These are phyloP conservation scores for Xenopus borealis DNA, from an alignment of 2,113 vertebrate genomes.

Conservation along the genomic window DNA sequence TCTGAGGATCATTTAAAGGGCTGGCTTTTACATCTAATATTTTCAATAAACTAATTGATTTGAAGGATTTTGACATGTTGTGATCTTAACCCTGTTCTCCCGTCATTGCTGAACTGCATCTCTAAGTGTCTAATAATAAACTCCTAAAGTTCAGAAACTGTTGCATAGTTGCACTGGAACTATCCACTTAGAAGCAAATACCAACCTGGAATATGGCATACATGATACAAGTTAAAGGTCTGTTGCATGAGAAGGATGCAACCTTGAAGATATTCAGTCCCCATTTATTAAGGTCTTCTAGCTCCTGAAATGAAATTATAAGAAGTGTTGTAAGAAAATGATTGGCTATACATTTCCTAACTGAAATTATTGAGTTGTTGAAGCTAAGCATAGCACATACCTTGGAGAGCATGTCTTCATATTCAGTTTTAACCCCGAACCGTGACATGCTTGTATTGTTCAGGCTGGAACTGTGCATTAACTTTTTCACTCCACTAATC, in stretches of 20 bases:
- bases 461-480: slow-evolving; percentile 83
- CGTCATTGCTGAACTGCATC: no score
- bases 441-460: slow-evolving; percentile 81
- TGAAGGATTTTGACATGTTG: no score
- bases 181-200: neutral
- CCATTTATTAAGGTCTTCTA: slow-evolving; percentile 96
- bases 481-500: slow-evolving; percentile 91
- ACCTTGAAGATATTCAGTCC: slow-evolving; percentile 95
- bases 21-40: no score
- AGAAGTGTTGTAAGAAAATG: neutral
- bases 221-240: slow-evolving; percentile 95
- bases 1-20: no score
- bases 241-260: slow-evolving; percentile 85
- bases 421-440: slow-evolving; percentile 92
- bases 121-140: no score
- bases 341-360: no score
- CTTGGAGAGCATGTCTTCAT: slow-evolving; percentile 92
- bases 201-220: slow-evolving; percentile 95
- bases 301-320: slow-evolving; percentile 70
- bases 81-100: no score
- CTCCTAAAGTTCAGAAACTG: no score
- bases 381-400: slow-evolving; percentile 52
- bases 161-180: no score
- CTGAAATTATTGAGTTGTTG: no score
- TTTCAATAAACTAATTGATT: no score